phyloP scores from a whole-genome alignment of 2,113 vertebrate species.

The Mesoclemmys tuberculata region DNA sequence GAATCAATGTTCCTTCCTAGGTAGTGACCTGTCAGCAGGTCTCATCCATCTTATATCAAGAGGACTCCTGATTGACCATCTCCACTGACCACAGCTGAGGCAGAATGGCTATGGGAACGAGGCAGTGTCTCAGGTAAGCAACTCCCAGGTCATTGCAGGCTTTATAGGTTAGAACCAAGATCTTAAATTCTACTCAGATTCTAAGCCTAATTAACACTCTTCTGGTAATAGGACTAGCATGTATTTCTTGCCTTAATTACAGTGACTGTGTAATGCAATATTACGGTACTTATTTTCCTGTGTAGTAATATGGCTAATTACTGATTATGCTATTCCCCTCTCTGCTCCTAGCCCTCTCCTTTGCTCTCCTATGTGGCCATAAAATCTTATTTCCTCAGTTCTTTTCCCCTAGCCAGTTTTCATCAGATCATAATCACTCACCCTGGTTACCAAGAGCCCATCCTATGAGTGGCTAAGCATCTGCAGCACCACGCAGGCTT shows the following conservation, averaged over 20 bases:
- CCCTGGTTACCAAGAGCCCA: rapidly evolving
- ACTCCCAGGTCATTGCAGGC: not conserved
- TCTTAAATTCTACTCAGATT: not conserved
- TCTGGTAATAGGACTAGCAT: not conserved
- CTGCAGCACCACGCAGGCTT: not conserved
- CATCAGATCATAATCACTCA: not conserved
- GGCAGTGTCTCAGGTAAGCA: not conserved
- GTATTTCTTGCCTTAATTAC: not conserved
- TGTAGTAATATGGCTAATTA: rapidly evolving
- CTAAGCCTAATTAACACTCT: not conserved
- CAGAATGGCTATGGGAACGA: not conserved
- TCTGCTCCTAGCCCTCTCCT: not conserved
- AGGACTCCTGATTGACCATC: not conserved
- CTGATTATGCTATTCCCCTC: not conserved
- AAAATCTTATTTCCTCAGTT: not conserved
- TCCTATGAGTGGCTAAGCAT: rapidly evolving
- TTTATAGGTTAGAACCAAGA: not conserved
- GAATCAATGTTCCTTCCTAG: not conserved
- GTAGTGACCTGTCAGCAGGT: not conserved
- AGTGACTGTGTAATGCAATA: not conserved
- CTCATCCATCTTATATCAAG: not conserved
- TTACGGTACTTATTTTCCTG: not conserved
- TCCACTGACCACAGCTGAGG: not conserved
- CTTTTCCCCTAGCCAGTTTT: not conserved
- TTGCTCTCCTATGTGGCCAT: not conserved